These are phyloP conservation scores for Pyrrhia umbra DNA, from an alignment of 2,888 invertebrate genomes.

Conservation along the genomic window DNA sequence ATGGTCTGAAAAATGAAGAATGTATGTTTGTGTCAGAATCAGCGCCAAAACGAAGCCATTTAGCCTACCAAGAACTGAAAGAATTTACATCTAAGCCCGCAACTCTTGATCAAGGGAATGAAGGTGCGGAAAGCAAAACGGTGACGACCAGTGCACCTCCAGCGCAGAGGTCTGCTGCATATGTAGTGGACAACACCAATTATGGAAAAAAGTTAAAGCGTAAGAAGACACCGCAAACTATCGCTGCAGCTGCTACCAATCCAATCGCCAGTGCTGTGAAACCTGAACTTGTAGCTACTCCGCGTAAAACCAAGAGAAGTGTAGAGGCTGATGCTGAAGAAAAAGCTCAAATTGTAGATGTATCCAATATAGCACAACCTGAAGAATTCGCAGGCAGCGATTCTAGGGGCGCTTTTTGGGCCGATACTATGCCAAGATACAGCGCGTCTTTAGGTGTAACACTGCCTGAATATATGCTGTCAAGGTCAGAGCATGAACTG, in stretches of 20 bases:
- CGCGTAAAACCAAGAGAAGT: conserved; percentile 79
- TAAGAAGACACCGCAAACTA: conserved; percentile 78
- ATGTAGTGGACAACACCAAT: conserved; percentile 79
- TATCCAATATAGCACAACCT: conserved; percentile 83
- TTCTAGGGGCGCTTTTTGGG: conserved; percentile 91
- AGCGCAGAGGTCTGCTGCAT: conserved; percentile 80
- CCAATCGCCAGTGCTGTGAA: conserved; percentile 67
- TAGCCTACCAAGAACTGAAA: conserved; percentile 92
- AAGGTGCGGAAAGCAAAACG: conserved; percentile 82
- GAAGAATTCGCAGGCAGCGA: conserved; percentile 89
- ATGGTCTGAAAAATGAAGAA: conserved; percentile 93
- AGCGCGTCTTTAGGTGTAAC: conserved; percentile 91
- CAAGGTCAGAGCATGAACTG: conserved; percentile 92
- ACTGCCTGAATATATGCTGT: conserved; percentile 92
- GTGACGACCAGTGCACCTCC: conserved; percentile 81
- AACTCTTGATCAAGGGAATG: conserved; percentile 76
- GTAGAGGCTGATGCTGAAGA: conserved; percentile 77
- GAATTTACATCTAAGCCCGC: conserved; percentile 89
- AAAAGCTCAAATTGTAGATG: conserved; percentile 77
- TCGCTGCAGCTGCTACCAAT: conserved; percentile 71
- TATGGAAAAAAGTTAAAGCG: conserved; percentile 84
- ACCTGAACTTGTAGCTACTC: conserved; percentile 53
- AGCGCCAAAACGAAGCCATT: conserved; percentile 91
- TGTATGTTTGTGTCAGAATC: conserved; percentile 94
- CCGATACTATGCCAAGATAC: conserved; percentile 92